Evolutionary conservation across 2,113 vertebrate species (phyloP), one percentile per base, ranked within the genome.

Genomic region (Chaenogobius annularis): DNA sequence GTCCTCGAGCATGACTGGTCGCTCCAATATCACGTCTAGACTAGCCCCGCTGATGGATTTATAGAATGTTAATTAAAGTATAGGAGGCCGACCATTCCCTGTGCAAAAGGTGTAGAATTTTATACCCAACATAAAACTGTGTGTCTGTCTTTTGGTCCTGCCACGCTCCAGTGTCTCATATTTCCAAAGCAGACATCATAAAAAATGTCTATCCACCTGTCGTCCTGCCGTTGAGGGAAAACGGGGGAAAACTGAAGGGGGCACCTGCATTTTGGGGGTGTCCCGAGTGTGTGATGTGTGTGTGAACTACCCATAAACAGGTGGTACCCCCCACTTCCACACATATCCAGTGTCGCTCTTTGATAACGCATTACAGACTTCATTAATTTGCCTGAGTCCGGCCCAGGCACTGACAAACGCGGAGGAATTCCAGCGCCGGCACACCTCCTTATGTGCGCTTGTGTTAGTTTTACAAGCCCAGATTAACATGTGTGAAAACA

Each of bases 191-290:
- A 90, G 89, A 92, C 90, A 80, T 92, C 92, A 89, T 94, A 93
- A 92, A 91, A 90, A 86, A 87, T 48, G 73, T 81, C 84, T 73
- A 73, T 90, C 90, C 93, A 94, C 93, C 93, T 94, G 93, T 94
- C 89, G 88, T 83, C 80, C 85, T 82, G 71, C 44, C 40, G 77
- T 43, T 55, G 86, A 78, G 85, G 85, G 63, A 83, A 79, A 77
- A 62, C 31, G 15, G 31, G 31, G 61, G 26, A 14, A 31, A 35
- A 61, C 17, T 40, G 61, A 63, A 40, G 35, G 61, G 61, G 61
- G 61, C 93, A 94, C 93, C 93, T 94, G 92, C 88, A 88, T 79
- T 84, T 72, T 78, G 80, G 89, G 82, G 31, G 14, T 58, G 81
- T 90, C 79, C 55, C 81, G 78, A 46, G 82, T 79, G 85, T 78